Conservation (phyloP, 2,113 vertebrate genomes). For the Electrona antarctica region DNA sequence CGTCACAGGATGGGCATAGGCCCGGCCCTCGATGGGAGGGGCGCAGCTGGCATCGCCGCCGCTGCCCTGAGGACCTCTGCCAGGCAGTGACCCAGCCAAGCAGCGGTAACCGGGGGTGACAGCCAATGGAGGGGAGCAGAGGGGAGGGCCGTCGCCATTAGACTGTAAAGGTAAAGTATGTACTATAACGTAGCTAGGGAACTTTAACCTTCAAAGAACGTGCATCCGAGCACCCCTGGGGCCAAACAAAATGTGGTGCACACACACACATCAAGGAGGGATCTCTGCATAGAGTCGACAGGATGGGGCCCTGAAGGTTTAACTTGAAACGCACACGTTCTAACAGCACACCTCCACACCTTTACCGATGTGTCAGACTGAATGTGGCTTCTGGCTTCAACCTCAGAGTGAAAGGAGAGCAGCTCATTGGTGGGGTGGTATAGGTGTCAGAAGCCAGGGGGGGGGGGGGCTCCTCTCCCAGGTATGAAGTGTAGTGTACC, state of each 20-base stretch:
- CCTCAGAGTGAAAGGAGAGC: slow-evolving; percentile 37
- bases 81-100: slow-evolving; percentile 14
- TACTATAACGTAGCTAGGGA: slow-evolving; percentile 18
- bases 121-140: slow-evolving; percentile 28
- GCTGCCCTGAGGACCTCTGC: slow-evolving; percentile 46
- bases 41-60: slow-evolving; percentile 23
- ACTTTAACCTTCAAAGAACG: slow-evolving; percentile 47
- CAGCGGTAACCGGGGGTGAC: slow-evolving; percentile 54
- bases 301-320: slow-evolving; percentile 32
- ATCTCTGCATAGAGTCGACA: slow-evolving; percentile 32
- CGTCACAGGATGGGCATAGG: neutral
- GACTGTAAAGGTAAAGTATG: slow-evolving; percentile 54
- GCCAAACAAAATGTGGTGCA: neutral
- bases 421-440: slow-evolving; percentile 21
- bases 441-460: slow-evolving; percentile 10
- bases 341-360: slow-evolving; percentile 35
- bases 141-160: slow-evolving; percentile 29
- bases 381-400: slow-evolving; percentile 24
- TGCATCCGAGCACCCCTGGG: slow-evolving; percentile 19
- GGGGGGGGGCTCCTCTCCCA: slow-evolving; percentile 12
- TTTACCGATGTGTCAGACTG: slow-evolving; percentile 31
- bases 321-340: slow-evolving; percentile 38
- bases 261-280: slow-evolving; percentile 7
- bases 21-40: slow-evolving; percentile 30
- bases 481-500: slow-evolving; percentile 21